Evolutionary conservation across 1,140 invertebrate genomes (phyloP), one percentile per base, ranked within the genome.

Genomic region (Drosophila bocki): DNA sequence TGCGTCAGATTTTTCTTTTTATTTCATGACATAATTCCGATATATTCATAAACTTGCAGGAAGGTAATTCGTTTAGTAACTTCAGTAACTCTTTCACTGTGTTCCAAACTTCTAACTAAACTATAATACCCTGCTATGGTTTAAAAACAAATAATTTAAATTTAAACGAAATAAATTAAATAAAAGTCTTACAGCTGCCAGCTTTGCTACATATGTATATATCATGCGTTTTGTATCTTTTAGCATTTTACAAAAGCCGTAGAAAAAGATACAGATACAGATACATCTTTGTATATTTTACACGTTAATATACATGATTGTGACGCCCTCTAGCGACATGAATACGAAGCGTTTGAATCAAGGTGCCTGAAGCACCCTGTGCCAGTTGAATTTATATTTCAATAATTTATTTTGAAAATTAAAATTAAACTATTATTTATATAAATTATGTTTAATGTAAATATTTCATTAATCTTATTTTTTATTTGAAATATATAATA

Each of bases 1-100:
- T 0, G 7, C 0, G 1, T 37, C 0, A 29, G 15, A 12, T 17
- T 51, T 33, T 33, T 3, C 7, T 12, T 0, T 3, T 2, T 3
- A 11, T 33, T 0, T 33, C 2, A 11, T 51, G 0, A 51, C 8
- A 0, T 7, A 7, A 17, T n/a, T 0, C 1, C 8, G 3, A 48
- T 1, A 15, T 50, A 50, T n/a, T 29, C 6, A n/a, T 29, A 29
- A 15, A 2, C 3, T 29, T 2, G 3, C 7, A n/a, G 26, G 4
- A 32, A 12, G 3, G 13, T 22, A 15, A 15, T 29, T 29, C 26
- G 5, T 6, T 29, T 3, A 29, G 26, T 29, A 29, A 29, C 6
- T 29, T 29, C 26, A 29, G 26, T 6, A 29, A 6, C 26, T 29
- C 26, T 6, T 29, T 29, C 5, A 29, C 26, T 29, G 26, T 0